Evolutionary conservation across 2,797 vertebrate genomes (phyloP).

Genomic region (Cossypha caffra): DNA sequence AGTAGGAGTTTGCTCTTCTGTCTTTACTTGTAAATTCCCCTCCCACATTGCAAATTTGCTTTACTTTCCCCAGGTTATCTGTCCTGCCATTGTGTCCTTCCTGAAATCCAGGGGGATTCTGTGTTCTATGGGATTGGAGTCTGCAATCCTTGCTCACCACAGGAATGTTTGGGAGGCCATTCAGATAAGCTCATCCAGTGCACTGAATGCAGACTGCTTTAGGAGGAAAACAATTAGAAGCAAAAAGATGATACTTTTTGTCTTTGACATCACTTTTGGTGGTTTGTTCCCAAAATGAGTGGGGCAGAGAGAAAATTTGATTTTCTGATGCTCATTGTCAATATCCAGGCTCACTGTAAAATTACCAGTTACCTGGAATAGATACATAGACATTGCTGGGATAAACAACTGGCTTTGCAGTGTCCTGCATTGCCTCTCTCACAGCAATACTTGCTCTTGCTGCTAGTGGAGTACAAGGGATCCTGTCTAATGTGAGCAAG

Average conservation of each 20-base stretch:
- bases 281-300: not conserved
- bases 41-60: not conserved
- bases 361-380: not conserved
- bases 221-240: not conserved
- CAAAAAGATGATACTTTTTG: not conserved
- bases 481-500: not conserved
- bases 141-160: not conserved
- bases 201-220: not conserved
- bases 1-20: conserved; percentile 28
- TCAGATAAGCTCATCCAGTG: not conserved
- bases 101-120: not conserved
- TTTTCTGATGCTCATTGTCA: not conserved
- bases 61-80: not conserved
- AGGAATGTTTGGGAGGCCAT: not conserved
- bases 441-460: not conserved
- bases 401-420: not conserved
- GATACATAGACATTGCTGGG: not conserved
- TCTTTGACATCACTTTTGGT: not conserved
- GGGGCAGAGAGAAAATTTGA: not conserved
- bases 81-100: not conserved
- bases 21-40: conserved; percentile 1
- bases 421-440: not conserved
- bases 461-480: not conserved
- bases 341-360: not conserved
- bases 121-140: not conserved